phyloP scores from a whole-genome alignment of 2,113 vertebrate genomes.

The Protobothrops flavoviridis region DNA sequence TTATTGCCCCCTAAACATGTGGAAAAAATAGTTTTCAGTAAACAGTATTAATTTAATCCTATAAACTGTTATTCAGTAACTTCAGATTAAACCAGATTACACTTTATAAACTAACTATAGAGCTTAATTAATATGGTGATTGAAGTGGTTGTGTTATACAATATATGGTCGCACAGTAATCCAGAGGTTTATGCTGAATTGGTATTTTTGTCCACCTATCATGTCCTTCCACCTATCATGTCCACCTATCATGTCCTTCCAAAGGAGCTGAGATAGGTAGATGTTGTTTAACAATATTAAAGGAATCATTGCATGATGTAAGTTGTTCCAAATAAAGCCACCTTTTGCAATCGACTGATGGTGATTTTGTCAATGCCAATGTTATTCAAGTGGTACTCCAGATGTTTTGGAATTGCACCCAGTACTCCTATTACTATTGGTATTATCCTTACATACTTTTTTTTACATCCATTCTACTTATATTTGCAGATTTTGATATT shows the following conservation, averaged over 20 bases:
- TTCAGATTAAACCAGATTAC: not conserved
- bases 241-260: not conserved
- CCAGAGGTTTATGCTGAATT: not conserved
- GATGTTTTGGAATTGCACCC: not conserved
- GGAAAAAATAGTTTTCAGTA: slow-evolving; percentile 11
- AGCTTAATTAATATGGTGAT: not conserved
- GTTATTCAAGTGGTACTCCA: not conserved
- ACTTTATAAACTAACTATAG: not conserved
- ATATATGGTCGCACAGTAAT: not conserved
- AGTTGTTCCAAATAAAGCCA: not conserved
- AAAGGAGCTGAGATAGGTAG: not conserved
- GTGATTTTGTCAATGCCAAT: not conserved
- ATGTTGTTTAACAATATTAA: not conserved
- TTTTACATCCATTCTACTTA: not conserved
- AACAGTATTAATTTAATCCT: not conserved
- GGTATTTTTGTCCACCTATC: not conserved
- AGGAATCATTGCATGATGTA: not conserved
- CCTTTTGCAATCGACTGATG: not conserved
- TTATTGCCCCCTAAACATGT: slow-evolving; percentile 2
- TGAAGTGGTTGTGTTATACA: not conserved
- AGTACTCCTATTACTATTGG: not conserved
- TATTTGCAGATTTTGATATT: not conserved
- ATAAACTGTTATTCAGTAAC: not conserved
- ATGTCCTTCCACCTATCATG: not conserved
- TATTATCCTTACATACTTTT: not conserved